Evolutionary conservation across 2,888 invertebrate genomes (phyloP).

Genomic region (Cerceris ruficornis): DNA sequence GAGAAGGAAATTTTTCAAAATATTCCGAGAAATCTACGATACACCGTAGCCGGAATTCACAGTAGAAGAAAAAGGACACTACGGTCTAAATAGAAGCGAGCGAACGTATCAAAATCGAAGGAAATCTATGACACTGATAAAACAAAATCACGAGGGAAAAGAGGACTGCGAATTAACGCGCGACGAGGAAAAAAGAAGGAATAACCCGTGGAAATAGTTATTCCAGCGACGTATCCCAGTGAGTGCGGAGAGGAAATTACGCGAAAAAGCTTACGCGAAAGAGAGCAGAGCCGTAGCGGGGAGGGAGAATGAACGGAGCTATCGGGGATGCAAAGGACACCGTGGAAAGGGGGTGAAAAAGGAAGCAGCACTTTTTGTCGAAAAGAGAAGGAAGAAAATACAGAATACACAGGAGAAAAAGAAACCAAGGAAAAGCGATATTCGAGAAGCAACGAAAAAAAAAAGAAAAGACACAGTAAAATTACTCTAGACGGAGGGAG

Average conservation of each 20-base stretch:
- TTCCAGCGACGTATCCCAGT: constrained; percentile 9
- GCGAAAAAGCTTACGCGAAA: constrained; percentile 17
- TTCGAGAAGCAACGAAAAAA: background rate
- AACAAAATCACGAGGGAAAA: background rate
- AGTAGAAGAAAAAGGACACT: background rate
- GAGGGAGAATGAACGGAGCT: constrained; percentile 12
- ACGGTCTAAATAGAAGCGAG: background rate
- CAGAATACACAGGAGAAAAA: background rate
- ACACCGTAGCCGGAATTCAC: background rate
- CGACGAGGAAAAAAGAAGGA: background rate
- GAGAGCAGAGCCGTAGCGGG: background rate
- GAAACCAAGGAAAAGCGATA: background rate
- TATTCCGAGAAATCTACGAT: background rate
- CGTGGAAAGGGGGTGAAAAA: constrained; percentile 4
- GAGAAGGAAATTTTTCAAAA: background rate
- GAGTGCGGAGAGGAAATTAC: constrained; percentile 31
- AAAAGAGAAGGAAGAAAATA: background rate
- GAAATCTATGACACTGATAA: background rate
- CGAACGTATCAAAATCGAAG: background rate
- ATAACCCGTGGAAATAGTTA: background rate
- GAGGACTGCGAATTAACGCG: background rate
- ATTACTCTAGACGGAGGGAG: constrained; percentile 25
- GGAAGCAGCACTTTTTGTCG: background rate
- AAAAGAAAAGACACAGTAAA: background rate
- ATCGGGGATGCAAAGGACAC: constrained; percentile 5